Base-by-base conservation (phyloP, 2,888 invertebrate genomes). In the Lydus trimaculatus region DNA sequence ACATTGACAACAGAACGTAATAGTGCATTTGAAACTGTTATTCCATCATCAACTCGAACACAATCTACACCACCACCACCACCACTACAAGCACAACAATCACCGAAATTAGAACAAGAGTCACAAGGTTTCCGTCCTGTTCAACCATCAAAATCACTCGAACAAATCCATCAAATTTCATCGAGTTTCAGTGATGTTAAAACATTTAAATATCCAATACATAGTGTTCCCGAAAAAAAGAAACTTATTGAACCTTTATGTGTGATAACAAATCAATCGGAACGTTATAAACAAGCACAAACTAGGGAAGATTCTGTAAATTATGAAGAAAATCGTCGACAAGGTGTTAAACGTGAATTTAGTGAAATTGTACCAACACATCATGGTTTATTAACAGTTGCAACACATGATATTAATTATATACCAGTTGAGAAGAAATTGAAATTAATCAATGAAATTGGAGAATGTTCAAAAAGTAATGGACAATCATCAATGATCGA, bases 61-160 rank as follows among this genome's bases (percentile, higher is more conserved):
- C 36, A 70, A n/a, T 64, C 66, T 6, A 66, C 76, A 43, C 79
- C 79, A 70, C 75, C 79, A 9, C 68, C 81, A 31, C 92, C 92
- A 79, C 93, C 93, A 0, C 90, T 92, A 0, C 93, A 0, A 84
- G 59, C 36, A 73, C 67, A n/a, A n/a, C n/a, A n/a, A 64, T 63
- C 17, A 43, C 31, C 11, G 15, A 23, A 17, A 36, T 65, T 59
- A 1, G 66, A 73, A 58, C 58, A 67, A 36, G 73, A 70, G 4
- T 59, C 61, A 48, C 79, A 78, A 39, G 83, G 83, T 5, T 84
- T 84, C 65, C 76, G 83, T 61, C 84, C 84, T 15, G 80, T 84
- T 0, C 75, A 76, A 61, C 73, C 76, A 7, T 62, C 74, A 8
- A 76, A 78, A 58, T 76, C 75, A 8, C 71, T 69, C 31, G 79